Base-by-base conservation (phyloP, 2,888 invertebrate species). In the Ectemnius cavifrons region DNA sequence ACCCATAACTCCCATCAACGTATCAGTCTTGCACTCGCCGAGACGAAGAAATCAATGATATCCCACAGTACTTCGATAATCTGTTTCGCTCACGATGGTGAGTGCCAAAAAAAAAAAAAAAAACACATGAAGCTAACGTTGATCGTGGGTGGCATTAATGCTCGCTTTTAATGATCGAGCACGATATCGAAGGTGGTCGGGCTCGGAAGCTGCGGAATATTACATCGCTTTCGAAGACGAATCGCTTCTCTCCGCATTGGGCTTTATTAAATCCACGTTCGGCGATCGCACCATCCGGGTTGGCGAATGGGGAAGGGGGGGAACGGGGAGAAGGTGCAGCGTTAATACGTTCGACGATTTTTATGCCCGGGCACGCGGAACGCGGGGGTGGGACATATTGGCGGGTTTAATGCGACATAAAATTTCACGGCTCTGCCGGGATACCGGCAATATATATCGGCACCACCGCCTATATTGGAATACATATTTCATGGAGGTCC, bases 271-370 rank as follows among this genome's bases (percentile, higher is more conserved):
- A 86, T 82, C 80, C 78, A 75, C 69, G 80, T 75, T 77, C 75
- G 78, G 69, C 69, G 74, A 79, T 37, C 37, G 69, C 67, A 18
- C 56, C n/a, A 52, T 52, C 23, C 18, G 49, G 63, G 70, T 56
- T 37, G 37, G 37, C 37, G 37, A 37, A 11, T 23, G 37, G 37
- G 28, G 5, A 3, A 3, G 2, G 28, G 28, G 5, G 52, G 67
- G 67, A 80, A 70, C 76, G 79, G 57, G 67, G 46, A 68, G 71
- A 67, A 71, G 59, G 46, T 63, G 66, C 61, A 61, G 61, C 85
- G 85, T 85, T 87, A 87, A 88, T 86, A 84, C 77, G 80, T 87
- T 86, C 84, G 85, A 86, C 87, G 81, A 88, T 88, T 88, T 89
- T 89, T 88, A 87, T 84, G 81, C 77, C 76, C 81, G 64, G 78